Evolutionary conservation across 2,113 vertebrate species (phyloP), one percentile per base, ranked within the genome.

Genomic region (Telmatochromis sp.): DNA sequence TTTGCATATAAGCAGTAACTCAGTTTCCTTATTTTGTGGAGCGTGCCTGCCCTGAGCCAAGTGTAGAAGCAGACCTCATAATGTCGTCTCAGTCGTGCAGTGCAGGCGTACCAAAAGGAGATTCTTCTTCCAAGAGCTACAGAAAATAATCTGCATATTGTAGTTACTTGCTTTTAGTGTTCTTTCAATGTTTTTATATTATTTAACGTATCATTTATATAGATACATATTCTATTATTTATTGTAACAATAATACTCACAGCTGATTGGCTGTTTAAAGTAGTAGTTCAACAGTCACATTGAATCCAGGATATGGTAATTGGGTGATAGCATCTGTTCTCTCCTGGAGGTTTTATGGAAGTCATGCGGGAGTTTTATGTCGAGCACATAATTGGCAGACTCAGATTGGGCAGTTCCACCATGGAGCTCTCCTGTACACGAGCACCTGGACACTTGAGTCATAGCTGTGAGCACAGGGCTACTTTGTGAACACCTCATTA

Each of bases 31-130:
- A 26, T 73, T 9, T 45, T 73, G 68, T 73, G 40, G 0, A 73
- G 0, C 0, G 21, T 70, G 0, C 13, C 65, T 45, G 40, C 37
- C 40, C 13, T 45, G 37, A 73, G 40, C 37, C 14, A 45, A 42
- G 65, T 42, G 37, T 26, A 42, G n/a, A 70, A 42, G 0, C 37
- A 70, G 37, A 42, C 37, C 37, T 42, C 35, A 13, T 40, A 23
- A 0, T 70, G 35, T 70, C 5, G 1, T 40, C 35, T 21, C 4
- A 21, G 63, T 9, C 33, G 3, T 65, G 6, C 60, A 8, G 60
- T 3, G 33, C 33, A 40, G 35, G 63, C 0, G 4, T n/a, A n/a
- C n/a, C n/a, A n/a, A n/a, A n/a, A n/a, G n/a, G n/a, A n/a, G n/a
- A n/a, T n/a, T n/a, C n/a, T n/a, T n/a, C n/a, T n/a, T n/a, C n/a